A percentile compares a stretch with the other conserved stretches of the same genome.
phyloP scores from a whole-genome alignment of 2,113 vertebrate species.

The Strix uralensis region DNA sequence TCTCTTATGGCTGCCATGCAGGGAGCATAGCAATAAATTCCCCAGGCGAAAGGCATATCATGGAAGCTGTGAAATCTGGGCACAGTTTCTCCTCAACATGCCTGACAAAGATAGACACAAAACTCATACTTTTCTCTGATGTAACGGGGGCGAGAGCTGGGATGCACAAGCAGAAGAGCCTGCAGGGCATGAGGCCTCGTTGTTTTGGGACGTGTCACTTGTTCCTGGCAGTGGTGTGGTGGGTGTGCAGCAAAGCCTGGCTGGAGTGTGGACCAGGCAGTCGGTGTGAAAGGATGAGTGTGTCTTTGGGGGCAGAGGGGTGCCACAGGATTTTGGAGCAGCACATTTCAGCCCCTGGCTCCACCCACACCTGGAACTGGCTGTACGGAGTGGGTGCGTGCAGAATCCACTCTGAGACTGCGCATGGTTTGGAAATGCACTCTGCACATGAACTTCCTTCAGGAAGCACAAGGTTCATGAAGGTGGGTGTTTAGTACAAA shows the following conservation, averaged over 20 bases:
- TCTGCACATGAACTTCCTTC: not conserved
- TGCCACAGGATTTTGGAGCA: not conserved
- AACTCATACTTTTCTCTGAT: not conserved
- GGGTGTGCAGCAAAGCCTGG: not conserved
- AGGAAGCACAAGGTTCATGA: not conserved
- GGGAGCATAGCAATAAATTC: not conserved
- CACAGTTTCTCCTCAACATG: not conserved
- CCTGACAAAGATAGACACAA: not conserved
- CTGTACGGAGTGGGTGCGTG: rapidly evolving
- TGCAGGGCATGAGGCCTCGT: rapidly evolving
- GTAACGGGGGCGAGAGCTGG: not conserved
- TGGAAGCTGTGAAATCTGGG: slow-evolving; percentile 2
- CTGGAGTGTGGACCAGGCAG: rapidly evolving
- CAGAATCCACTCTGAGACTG: not conserved
- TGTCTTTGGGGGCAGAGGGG: not conserved
- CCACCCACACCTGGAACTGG: not conserved
- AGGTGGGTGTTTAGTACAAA: not conserved
- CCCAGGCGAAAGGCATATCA: rapidly evolving
- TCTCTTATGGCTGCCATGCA: not conserved
- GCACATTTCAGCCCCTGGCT: rapidly evolving
- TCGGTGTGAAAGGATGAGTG: rapidly evolving
- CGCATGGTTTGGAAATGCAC: not conserved
- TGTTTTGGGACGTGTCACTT: not conserved
- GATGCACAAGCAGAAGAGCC: not conserved
- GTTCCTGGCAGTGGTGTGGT: not conserved